These are phyloP conservation scores for Scaptomyza montana DNA, from an alignment of 1,140 invertebrate species.

Conservation along the genomic window DNA sequence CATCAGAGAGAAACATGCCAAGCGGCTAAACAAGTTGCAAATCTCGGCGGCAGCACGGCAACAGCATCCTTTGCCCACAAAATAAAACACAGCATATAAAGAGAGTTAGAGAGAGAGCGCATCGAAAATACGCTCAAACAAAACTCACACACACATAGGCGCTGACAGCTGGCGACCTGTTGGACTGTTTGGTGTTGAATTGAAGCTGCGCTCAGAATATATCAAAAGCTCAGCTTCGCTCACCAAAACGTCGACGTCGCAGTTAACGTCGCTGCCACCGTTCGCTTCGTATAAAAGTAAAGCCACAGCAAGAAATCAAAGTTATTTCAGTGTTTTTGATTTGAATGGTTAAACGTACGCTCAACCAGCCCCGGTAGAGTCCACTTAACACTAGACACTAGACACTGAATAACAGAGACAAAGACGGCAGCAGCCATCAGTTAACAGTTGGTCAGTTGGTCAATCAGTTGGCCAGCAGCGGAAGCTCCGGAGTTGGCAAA, in stretches of 20 bases:
- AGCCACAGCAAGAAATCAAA: constrained; percentile 79
- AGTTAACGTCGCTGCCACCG: constrained; percentile 28
- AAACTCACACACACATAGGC: constrained; percentile 7
- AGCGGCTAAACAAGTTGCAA: neutral
- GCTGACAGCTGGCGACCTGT: constrained; percentile 35
- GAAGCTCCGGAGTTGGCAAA: constrained; percentile 28
- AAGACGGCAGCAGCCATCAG: constrained; percentile 17
- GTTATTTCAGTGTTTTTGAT: constrained; percentile 83
- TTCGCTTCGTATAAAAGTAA: constrained; percentile 79
- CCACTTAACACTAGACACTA: constrained; percentile 43
- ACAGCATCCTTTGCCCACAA: constrained; percentile 54
- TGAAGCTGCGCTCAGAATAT: constrained; percentile 52
- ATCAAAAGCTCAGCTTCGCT: constrained; percentile 52
- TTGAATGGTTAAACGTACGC: constrained; percentile 75
- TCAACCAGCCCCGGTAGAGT: constrained; percentile 60
- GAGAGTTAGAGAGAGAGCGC: constrained; percentile 15
- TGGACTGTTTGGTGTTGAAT: constrained; percentile 18
- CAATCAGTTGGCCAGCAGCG: constrained; percentile 37
- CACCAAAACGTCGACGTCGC: constrained; percentile 32
- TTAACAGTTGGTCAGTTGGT: constrained; percentile 34
- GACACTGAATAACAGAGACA: constrained; percentile 12
- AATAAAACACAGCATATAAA: constrained; percentile 20
- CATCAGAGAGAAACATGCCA: neutral
- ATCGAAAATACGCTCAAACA: constrained; percentile 26
- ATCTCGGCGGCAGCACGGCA: constrained; percentile 25